Evolutionary conservation across 2,888 invertebrate genomes (phyloP), one percentile per base, ranked within the genome.

Genomic region (Sialis fuliginosa): DNA sequence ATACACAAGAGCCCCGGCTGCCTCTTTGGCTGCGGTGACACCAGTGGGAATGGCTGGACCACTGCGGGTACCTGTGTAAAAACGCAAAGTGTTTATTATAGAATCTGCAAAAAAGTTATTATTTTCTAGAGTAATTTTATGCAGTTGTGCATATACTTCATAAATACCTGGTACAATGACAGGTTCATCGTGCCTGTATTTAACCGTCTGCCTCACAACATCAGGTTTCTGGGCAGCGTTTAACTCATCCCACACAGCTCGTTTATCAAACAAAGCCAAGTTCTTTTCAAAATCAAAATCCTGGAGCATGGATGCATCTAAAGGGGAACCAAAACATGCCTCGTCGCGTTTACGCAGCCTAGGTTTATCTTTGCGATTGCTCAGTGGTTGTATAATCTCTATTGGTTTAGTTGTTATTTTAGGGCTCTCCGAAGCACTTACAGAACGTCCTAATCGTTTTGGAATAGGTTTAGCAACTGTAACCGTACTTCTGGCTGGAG

Each of bases 201-300:
- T 53, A 32, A 54, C 49, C 7, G 67, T 64, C 52, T 72, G 68
- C 45, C 66, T 65, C 30, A 79, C 69, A 33, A 77, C 65, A 55
- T 79, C 79, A 1, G 78, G 77, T 54, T 74, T 77, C 49, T 72
- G 70, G 5, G 72, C 69, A 22, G 67, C 63, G 58, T 80, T 77
- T 43, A 85, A 75, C 62, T 82, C 77, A 57, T 84, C 77, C 76
- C 81, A 85, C 44, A 85, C 71, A 30, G 83, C 83, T 65, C 77
- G 68, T 66, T 92, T 92, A 66, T 92, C 83, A 66, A 93, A 93
- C 43, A 93, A 69, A 22, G 90, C 90, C 47, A 92, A 70, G 69
- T 92, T 93, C 52, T 88, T 89, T 62, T 93, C 92, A 71, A 93
- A 92, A 71, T 93, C 92, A 69, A 93, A 93, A 57, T 93, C 92